Evolutionary conservation across 2,888 invertebrate genomes (phyloP), one percentile per base, ranked within the genome.

Genomic region (Hoplodrina blanda): DNA sequence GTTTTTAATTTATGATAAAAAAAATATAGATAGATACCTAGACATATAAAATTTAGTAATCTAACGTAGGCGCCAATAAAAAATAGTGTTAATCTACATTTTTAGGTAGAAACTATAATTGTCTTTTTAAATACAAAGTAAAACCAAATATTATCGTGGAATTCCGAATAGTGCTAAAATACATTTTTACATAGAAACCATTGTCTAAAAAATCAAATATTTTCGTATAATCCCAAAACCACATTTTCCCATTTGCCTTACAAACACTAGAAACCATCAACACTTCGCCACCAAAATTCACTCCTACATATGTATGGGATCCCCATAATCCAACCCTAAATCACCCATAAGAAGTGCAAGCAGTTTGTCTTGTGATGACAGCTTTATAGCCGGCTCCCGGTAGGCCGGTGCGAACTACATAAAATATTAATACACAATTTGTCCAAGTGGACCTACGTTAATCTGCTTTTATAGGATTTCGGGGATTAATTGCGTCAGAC

Each of bases 401-500:
- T 37, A 86, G 85, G 82, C 84, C 76, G 79, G 94, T 93, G 94
- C 90, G 94, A 93, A 93, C 89, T 88, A 92, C 94, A 95, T 95
- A 93, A 95, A 95, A 95, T 95, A 95, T 95, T 95, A 95, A 95
- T 95, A 95, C 95, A 95, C 95, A 94, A 95, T 95, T 95, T 95
- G 95, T 94, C 93, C 94, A 90, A 95, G 95, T 94, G 93, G 93
- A 91, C 90, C 90, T 88, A 89, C 90, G 90, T 91, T 95, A 94
- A 95, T 95, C 95, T 92, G 91, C 91, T 95, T 95, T 95, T 95
- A 94, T 94, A 90, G 91, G 91, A 90, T 92, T 90, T 88, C 33
- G 72, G 78, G 90, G 93, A 95, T 94, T 95, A 92, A 95, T 95
- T 94, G 89, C 87, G 82, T 82, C 44, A 41, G 50, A 60, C 53